These are phyloP conservation scores for Periophthalmodon schlosseri DNA, from an alignment of 2,113 vertebrate genomes.

Conservation along the genomic window DNA sequence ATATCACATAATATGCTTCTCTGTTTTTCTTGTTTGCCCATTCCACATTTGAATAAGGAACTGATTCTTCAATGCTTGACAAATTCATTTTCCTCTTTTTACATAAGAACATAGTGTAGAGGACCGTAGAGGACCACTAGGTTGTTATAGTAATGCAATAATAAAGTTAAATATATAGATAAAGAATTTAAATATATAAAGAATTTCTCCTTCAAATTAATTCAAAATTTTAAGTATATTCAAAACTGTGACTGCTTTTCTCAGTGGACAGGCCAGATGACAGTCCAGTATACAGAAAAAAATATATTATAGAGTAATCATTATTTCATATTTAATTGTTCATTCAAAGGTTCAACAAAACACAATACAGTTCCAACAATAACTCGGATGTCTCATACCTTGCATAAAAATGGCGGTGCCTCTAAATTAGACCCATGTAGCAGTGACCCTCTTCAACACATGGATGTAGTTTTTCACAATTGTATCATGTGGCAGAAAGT, in stretches of 20 bases:
- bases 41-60: background rate
- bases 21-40: background rate
- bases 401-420: slow-evolving; percentile 20
- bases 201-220: too few species aligned
- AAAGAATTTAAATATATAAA: too few species aligned
- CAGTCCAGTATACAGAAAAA: too few species aligned
- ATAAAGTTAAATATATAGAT: too few species aligned
- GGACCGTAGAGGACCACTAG: too few species aligned
- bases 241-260: too few species aligned
- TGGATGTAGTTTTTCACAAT: slow-evolving; percentile 68
- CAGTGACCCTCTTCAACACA: slow-evolving; percentile 35
- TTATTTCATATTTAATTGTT: background rate
- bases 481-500: slow-evolving; percentile 73
- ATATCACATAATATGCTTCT: background rate
- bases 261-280: too few species aligned
- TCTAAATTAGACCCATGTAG: slow-evolving; percentile 53
- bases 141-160: too few species aligned
- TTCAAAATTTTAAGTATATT: too few species aligned
- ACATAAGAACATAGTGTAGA: too few species aligned
- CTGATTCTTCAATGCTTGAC: background rate
- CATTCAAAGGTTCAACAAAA: background rate
- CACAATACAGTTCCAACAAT: background rate
- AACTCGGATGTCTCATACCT: background rate
- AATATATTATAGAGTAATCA: background rate
- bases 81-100: too few species aligned